These are phyloP conservation scores for Venturia canescens DNA, from an alignment of 1,140 invertebrate genomes.

Conservation along the genomic window DNA sequence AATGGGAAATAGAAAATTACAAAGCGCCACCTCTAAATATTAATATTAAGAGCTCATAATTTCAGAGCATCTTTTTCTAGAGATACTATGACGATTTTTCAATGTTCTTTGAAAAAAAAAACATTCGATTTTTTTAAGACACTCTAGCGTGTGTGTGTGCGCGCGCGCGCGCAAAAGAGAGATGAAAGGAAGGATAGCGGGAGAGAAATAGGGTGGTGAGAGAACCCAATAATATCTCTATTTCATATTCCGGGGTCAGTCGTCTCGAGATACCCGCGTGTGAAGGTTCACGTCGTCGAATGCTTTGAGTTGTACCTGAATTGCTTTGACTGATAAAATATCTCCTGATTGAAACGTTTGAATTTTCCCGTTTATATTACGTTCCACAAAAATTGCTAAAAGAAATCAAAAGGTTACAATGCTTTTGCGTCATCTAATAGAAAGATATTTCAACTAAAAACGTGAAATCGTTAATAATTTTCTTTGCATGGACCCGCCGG, in stretches of 20 bases:
- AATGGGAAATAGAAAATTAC: too few species aligned
- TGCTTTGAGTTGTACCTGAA: constrained; percentile 13
- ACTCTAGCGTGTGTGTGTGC: background rate
- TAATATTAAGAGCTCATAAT: too few species aligned
- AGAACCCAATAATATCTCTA: constrained; percentile 49
- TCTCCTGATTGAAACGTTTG: background rate
- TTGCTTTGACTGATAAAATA: constrained; percentile 47
- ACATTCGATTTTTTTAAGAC: too few species aligned
- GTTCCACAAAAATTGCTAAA: background rate
- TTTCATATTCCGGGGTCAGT: constrained; percentile 60
- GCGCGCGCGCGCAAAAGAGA: background rate
- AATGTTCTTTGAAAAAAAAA: too few species aligned
- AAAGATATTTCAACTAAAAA: background rate
- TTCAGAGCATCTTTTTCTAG: too few species aligned
- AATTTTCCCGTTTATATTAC: background rate
- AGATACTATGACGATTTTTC: too few species aligned
- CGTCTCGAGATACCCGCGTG: constrained; percentile 62
- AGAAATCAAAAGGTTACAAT: background rate
- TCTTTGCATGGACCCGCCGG: constrained; percentile 34
- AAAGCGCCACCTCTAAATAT: too few species aligned
- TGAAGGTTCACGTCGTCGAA: constrained; percentile 51
- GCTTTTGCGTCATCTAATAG: background rate
- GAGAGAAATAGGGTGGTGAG: constrained; percentile 35
- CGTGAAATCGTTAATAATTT: background rate
- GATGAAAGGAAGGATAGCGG: constrained; percentile 19